Conservation (phyloP, 2,113 vertebrate species). For the Thunnus maccoyii region DNA sequence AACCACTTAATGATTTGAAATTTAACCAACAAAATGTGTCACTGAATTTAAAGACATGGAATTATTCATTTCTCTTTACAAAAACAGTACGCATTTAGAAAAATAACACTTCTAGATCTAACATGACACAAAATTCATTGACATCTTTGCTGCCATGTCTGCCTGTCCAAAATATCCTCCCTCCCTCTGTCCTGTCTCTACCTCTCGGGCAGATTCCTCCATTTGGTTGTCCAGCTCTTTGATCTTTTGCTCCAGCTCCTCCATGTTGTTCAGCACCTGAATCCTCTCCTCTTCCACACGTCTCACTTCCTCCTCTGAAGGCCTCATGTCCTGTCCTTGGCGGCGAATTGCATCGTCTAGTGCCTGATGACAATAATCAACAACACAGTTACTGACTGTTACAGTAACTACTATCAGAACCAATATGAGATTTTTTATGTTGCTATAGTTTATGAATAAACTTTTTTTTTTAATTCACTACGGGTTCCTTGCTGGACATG, state of each 20-base stretch:
- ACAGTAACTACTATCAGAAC: too few species aligned
- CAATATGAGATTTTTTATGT: too few species aligned
- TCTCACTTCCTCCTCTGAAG: constrained; percentile 86
- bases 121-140: too few species aligned
- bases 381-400: background rate
- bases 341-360: constrained; percentile 78
- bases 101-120: background rate
- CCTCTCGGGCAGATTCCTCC: constrained; percentile 95
- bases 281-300: constrained; percentile 91
- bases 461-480: too few species aligned
- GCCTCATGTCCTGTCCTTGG: constrained; percentile 79
- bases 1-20: background rate
- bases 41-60: background rate
- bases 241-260: constrained; percentile 96
- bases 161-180: background rate
- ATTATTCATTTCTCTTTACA: background rate
- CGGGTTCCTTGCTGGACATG: too few species aligned
- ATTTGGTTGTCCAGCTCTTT: constrained; percentile 97
- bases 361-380: constrained; percentile 76
- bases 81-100: background rate
- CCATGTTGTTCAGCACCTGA: constrained; percentile 92
- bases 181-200: constrained; percentile 58
- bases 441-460: too few species aligned
- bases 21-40: background rate
- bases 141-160: too few species aligned